These are phyloP conservation scores for Pristionchus maxplancki DNA, from an alignment of 2,888 invertebrate species.

Conservation along the genomic window DNA sequence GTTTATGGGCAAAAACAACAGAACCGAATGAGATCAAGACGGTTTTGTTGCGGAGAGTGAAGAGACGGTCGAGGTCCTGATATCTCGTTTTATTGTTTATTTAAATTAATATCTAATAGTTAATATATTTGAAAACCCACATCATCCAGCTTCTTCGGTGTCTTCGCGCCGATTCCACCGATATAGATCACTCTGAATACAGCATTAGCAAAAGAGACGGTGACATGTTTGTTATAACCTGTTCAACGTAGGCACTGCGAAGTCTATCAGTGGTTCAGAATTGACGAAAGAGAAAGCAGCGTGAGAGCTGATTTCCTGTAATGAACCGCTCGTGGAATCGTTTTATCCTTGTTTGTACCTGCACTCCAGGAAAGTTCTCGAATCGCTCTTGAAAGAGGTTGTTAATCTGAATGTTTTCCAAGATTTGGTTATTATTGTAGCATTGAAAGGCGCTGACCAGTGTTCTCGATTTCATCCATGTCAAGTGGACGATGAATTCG, in stretches of 20 bases:
- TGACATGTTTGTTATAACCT: too few relatives aligned
- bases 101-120: too few relatives aligned
- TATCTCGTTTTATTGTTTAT: too few relatives aligned
- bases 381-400: not conserved
- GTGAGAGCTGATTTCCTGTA: constrained; percentile 8
- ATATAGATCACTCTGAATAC: constrained; percentile 31
- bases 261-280: constrained; percentile 1
- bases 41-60: not conserved
- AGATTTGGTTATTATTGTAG: not conserved
- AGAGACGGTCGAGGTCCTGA: not conserved
- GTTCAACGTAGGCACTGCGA: not conserved
- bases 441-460: not conserved
- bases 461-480: not conserved
- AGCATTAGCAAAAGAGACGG: not conserved
- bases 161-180: constrained; percentile 2
- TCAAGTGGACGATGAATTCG: not conserved
- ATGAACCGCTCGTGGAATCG: not conserved
- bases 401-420: not conserved
- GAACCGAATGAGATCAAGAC: constrained; percentile 31
- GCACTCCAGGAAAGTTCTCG: not conserved
- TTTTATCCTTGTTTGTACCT: too few relatives aligned
- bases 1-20: not conserved
- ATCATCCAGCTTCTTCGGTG: not conserved
- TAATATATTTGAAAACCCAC: not conserved
- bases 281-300: not conserved